Conservation (phyloP, 2,797 vertebrate genomes). For the Crossoptilon crossoptilon region DNA sequence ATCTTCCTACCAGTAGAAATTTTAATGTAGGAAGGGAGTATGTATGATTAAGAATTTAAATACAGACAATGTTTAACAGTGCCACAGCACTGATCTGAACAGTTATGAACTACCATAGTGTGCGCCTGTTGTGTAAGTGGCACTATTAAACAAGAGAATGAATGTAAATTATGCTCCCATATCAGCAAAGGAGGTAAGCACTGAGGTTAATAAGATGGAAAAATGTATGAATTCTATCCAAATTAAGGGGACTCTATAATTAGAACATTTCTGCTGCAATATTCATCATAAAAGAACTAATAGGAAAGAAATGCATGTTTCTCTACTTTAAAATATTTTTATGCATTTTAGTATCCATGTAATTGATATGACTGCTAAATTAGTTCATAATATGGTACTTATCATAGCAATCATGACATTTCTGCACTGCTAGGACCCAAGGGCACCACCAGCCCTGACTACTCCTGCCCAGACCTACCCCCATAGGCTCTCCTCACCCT, state of each 20-base stretch:
- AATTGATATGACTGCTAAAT: slow-evolving; percentile 14
- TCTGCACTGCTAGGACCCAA: background rate
- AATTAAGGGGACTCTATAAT: slow-evolving; percentile 58
- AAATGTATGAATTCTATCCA: slow-evolving; percentile 55
- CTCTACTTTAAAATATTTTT: slow-evolving; percentile 8
- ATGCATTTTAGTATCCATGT: slow-evolving; percentile 33
- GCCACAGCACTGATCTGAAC: background rate
- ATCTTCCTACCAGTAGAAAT: background rate
- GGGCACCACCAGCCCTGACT: background rate
- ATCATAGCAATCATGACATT: background rate
- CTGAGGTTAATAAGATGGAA: slow-evolving; percentile 62
- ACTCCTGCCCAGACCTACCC: background rate
- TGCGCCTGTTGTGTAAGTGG: slow-evolving; percentile 58
- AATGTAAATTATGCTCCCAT: slow-evolving; percentile 47
- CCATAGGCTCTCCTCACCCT: background rate
- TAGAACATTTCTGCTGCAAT: slow-evolving; percentile 32
- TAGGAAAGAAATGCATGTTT: slow-evolving; percentile 37
- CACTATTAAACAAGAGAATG: slow-evolving; percentile 50
- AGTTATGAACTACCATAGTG: background rate
- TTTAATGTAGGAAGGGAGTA: slow-evolving; percentile 16
- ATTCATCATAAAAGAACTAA: slow-evolving; percentile 53
- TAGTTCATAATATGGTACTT: slow-evolving; percentile 10
- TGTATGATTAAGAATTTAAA: slow-evolving; percentile 32
- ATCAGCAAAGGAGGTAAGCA: slow-evolving; percentile 1
- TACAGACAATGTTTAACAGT: background rate